A percentile compares a stretch with the other conserved stretches of the same genome.
phyloP scores from a whole-genome alignment of 1,140 invertebrate species.

The Leptoteleia sp. region DNA sequence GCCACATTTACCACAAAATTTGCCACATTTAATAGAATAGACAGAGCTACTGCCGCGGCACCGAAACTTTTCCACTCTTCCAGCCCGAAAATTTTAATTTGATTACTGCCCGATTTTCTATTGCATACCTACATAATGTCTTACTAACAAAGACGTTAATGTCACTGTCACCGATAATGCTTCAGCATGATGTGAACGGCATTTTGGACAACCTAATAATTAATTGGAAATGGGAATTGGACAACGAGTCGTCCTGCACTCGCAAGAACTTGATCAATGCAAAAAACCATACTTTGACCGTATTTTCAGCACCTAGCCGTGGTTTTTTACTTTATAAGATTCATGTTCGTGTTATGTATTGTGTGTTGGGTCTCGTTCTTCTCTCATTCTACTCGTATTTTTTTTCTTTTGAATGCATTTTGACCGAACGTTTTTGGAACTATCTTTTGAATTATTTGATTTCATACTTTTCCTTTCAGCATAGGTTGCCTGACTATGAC shows the following conservation, averaged over 20 bases:
- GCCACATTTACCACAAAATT: no score
- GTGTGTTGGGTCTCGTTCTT: constrained; percentile 61
- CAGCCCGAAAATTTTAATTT: no score
- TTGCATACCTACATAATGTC: no score
- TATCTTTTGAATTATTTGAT: constrained; percentile 40
- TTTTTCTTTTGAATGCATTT: constrained; percentile 67
- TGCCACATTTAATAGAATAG: no score
- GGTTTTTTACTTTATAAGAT: constrained; percentile 55
- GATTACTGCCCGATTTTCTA: no score
- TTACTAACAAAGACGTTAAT: constrained; percentile 59
- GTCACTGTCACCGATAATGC: constrained; percentile 49
- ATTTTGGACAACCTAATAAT: constrained; percentile 63
- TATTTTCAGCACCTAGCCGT: constrained; percentile 62
- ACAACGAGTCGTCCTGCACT: constrained; percentile 60
- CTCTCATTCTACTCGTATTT: constrained; percentile 51
- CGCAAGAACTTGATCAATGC: constrained; percentile 48
- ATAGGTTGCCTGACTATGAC: constrained; percentile 74
- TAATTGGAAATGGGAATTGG: constrained; percentile 60
- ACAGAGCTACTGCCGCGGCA: no score
- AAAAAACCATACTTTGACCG: constrained; percentile 46
- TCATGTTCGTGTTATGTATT: constrained; percentile 58
- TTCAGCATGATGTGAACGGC: constrained; percentile 65
- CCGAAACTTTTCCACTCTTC: no score
- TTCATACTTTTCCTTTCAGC: constrained; percentile 68
- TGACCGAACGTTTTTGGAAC: constrained; percentile 49